These are phyloP conservation scores for Callocephalon fimbriatum DNA, from an alignment of 2,113 vertebrate genomes.

Conservation along the genomic window DNA sequence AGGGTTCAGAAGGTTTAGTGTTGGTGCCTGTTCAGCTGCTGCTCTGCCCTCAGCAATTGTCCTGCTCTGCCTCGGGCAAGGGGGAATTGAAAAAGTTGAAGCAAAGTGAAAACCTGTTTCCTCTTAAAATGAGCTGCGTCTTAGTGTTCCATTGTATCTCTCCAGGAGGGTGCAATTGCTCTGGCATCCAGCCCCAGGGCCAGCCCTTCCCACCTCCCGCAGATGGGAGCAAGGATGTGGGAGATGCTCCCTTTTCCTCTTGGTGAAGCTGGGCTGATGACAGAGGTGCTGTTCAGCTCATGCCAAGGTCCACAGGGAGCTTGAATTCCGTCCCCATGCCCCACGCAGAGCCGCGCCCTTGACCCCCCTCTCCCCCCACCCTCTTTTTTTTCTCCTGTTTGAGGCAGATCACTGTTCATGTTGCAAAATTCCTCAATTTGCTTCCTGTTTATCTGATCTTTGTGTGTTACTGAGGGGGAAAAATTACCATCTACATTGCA, in stretches of 20 bases:
- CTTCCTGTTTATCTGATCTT: constrained; percentile 68
- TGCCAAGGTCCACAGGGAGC: background rate
- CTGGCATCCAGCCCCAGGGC: background rate
- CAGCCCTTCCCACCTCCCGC: background rate
- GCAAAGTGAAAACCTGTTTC: background rate
- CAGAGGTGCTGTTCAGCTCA: background rate
- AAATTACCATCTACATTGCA: constrained; percentile 69
- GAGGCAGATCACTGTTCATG: constrained; percentile 48
- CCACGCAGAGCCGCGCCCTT: accelerated
- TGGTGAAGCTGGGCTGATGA: too few species aligned
- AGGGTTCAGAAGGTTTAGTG: background rate
- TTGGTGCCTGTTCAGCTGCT: background rate
- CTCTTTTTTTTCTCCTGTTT: background rate
- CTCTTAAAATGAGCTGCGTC: background rate
- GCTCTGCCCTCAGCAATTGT: background rate
- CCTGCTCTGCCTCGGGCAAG: background rate
- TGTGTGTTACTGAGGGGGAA: constrained; percentile 42
- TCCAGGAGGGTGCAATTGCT: accelerated
- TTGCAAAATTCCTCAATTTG: constrained; percentile 57
- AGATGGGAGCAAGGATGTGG: accelerated
- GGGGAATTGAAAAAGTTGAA: background rate
- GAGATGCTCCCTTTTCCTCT: background rate
- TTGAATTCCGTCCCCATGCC: too few species aligned
- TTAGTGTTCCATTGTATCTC: background rate
- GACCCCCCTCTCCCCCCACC: too few species aligned